Percentiles rank a stretch among this genome's conserved stretches.
These are phyloP conservation scores for Chionoecetes opilio DNA, from an alignment of 1,140 invertebrate genomes.

Conservation along the genomic window DNA sequence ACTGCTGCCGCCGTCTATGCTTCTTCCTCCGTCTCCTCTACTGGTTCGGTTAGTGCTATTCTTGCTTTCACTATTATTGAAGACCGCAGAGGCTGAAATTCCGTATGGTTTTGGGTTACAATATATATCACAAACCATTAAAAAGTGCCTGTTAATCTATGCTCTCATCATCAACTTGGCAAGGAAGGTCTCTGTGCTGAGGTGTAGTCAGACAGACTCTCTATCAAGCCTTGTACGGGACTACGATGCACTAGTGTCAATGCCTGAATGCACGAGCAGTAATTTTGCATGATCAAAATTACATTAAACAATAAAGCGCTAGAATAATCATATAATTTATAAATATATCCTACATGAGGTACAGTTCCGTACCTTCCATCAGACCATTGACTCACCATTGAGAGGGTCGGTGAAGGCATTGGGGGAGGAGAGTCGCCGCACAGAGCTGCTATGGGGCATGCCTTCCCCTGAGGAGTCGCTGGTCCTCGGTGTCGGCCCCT, in stretches of 20 bases:
- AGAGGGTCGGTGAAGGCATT: constrained; percentile 72
- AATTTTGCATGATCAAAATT: too few species aligned
- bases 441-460: neutral
- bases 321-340: too few species aligned
- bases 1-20: constrained; percentile 38
- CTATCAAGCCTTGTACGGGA: too few species aligned
- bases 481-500: neutral
- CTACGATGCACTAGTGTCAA: too few species aligned
- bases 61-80: constrained; percentile 64
- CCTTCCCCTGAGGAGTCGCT: constrained; percentile 39
- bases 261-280: too few species aligned
- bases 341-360: too few species aligned
- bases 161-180: too few species aligned
- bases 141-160: too few species aligned
- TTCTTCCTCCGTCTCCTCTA: constrained; percentile 24
- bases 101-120: neutral
- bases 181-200: too few species aligned
- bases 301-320: too few species aligned
- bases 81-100: constrained; percentile 71
- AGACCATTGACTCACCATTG: constrained; percentile 41
- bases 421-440: constrained; percentile 63
- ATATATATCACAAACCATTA: neutral
- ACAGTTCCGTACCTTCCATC: too few species aligned
- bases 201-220: too few species aligned
- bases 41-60: neutral